phyloP scores from a whole-genome alignment of 64 coral and sea anemone species.

The Acropora tenuis region DNA sequence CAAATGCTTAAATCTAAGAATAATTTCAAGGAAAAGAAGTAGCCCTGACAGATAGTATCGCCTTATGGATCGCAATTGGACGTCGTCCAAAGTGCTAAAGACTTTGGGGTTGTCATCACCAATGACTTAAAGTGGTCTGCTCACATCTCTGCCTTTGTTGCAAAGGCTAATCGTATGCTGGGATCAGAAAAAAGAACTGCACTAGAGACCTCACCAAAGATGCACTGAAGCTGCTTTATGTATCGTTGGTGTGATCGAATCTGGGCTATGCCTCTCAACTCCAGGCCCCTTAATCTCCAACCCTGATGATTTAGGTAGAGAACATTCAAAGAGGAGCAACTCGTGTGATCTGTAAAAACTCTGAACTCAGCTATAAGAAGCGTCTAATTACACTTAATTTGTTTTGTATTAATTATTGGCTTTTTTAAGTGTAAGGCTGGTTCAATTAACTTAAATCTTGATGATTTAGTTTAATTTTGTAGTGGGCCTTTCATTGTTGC shows the following conservation, averaged over 20 bases:
- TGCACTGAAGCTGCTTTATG: not conserved
- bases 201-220: conserved; percentile 16
- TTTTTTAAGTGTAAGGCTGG: no score
- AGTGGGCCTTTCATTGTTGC: no score
- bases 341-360: conserved; percentile 14
- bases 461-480: no score
- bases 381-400: no score
- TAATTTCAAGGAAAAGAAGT: conserved; percentile 76
- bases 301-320: not conserved
- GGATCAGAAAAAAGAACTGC: conserved; percentile 26
- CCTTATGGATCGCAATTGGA: conserved; percentile 3
- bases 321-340: conserved; percentile 27
- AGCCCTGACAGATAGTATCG: conserved; percentile 46
- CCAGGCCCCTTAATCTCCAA: conserved; percentile 25
- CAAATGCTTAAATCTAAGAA: conserved; percentile 45
- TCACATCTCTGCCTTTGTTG: conserved; percentile 42
- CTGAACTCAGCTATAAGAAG: no score
- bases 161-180: conserved; percentile 57
- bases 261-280: conserved; percentile 41
- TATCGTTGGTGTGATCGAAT: not conserved
- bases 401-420: not conserved
- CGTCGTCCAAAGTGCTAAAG: conserved; percentile 50
- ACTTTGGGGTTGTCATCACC: conserved; percentile 41
- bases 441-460: no score
- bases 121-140: conserved; percentile 44